Base-by-base conservation (phyloP, 2,113 vertebrate species). In the Canis aureus region DNA sequence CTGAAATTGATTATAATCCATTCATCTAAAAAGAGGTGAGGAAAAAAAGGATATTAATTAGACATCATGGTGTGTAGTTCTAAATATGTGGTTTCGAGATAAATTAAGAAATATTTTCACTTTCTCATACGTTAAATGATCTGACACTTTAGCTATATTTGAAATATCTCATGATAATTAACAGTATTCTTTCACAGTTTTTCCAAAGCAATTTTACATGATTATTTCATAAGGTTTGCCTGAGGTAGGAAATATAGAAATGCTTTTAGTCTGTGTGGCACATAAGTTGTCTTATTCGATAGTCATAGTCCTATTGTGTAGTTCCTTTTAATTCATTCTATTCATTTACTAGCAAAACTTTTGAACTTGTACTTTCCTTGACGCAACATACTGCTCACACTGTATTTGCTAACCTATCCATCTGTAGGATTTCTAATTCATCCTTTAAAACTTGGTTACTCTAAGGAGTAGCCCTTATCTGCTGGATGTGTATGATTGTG, bases 31-130 rank as follows among this genome's bases (percentile, higher is more conserved):
- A 96, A 91, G 73, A 59, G 53, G 29, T 79, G 23, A 83, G 57
- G 57, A 49, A 51, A 27, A 80, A 89, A 88, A 29, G 35, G 22
- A 62, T 13, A 83, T 95, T 95, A 96, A 96, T 96, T 95, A 88
- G 66, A 85, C 89, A 78, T 93, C 64, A 79, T 85, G 32, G 27
- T 83, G 71, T 79, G 12, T 69, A 89, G 85, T 86, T 95, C 66
- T 91, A 94, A 79, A 69, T 86, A 88, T 86, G 74, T 92, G n/a
- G 4, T 84, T 95, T 95, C 29, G 87, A 69, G 53, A 86, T 92
- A 86, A 67, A 73, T 78, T 81, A 93, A 96, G 82, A 92, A 95
- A 94, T 90, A 89, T 82, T 95, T 97, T 82, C 25, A 89, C n/a
- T 86, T 96, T 88, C 8, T 95, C 55, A 35, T 29, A 59, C 43